phyloP scores from a whole-genome alignment of 2,113 vertebrate species.

The Dipodomys merriami region DNA sequence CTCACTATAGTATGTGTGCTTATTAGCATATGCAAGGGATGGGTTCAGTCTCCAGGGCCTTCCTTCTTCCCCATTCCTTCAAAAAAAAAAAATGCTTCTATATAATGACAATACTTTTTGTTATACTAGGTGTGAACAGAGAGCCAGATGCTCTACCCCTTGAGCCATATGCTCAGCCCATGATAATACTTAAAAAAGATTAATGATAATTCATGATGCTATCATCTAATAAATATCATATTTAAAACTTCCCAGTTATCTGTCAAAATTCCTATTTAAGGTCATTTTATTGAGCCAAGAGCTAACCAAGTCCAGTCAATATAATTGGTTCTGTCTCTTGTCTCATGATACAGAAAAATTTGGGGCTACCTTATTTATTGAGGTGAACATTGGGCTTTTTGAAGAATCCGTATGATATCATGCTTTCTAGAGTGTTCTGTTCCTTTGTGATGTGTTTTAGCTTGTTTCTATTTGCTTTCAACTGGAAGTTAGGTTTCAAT shows the following conservation, averaged over 20 bases:
- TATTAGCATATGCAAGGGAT: background rate
- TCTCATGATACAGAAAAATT: slow-evolving; percentile 17
- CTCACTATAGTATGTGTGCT: background rate
- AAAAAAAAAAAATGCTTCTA: background rate
- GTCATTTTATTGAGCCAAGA: background rate
- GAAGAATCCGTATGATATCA: background rate
- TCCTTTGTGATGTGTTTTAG: background rate
- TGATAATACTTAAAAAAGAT: no score
- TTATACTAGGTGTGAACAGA: no score
- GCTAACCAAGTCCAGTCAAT: slow-evolving; percentile 7
- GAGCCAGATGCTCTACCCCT: no score
- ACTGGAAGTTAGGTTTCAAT: background rate
- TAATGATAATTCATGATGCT: background rate
- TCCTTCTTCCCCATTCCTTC: no score
- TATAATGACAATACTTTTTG: background rate
- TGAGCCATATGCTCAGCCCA: no score
- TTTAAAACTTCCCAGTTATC: background rate
- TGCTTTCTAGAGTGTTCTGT: slow-evolving; percentile 34
- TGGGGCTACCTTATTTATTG: background rate
- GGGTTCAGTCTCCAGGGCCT: background rate
- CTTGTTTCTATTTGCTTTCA: slow-evolving; percentile 2
- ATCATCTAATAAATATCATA: background rate
- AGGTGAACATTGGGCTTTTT: background rate
- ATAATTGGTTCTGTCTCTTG: slow-evolving; percentile 2
- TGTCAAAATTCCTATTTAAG: slow-evolving; percentile 22